Conservation (phyloP, 1,140 invertebrate genomes). For the Chymomyza costata region DNA sequence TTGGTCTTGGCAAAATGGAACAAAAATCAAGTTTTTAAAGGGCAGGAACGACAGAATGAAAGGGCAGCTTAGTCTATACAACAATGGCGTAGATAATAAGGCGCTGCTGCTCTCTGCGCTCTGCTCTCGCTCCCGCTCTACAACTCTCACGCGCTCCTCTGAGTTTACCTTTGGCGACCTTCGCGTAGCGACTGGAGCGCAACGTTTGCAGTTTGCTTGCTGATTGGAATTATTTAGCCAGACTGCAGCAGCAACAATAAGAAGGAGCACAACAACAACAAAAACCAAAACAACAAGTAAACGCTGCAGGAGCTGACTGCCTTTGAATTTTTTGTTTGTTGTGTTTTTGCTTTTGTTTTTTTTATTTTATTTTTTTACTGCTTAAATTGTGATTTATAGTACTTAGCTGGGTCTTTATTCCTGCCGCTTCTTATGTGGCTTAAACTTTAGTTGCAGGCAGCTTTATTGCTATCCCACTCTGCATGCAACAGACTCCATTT, state of each 20-base stretch:
- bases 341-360: background rate
- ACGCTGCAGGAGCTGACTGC: constrained; percentile 3
- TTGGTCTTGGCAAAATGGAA: constrained; percentile 15
- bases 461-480: too few relatives aligned
- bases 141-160: too few relatives aligned
- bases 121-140: constrained; percentile 16
- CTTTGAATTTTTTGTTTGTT: background rate
- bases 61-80: constrained; percentile 9
- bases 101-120: constrained; percentile 28
- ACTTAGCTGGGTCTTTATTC: constrained; percentile 19
- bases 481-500: too few relatives aligned
- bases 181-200: constrained; percentile 31
- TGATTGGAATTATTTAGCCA: constrained; percentile 64
- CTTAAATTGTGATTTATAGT: constrained; percentile 66
- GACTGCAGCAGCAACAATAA: constrained; percentile 13
- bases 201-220: constrained; percentile 26
- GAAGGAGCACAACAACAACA: constrained; percentile 16
- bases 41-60: too few relatives aligned
- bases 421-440: constrained; percentile 1
- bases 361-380: constrained; percentile 23
- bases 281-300: constrained; percentile 17
- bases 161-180: constrained; percentile 60
- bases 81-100: constrained; percentile 61
- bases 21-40: constrained; percentile 32
- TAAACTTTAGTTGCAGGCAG: too few relatives aligned